These are phyloP conservation scores for Sycobia sp. DNA, from an alignment of 1,140 invertebrate genomes.

Conservation along the genomic window DNA sequence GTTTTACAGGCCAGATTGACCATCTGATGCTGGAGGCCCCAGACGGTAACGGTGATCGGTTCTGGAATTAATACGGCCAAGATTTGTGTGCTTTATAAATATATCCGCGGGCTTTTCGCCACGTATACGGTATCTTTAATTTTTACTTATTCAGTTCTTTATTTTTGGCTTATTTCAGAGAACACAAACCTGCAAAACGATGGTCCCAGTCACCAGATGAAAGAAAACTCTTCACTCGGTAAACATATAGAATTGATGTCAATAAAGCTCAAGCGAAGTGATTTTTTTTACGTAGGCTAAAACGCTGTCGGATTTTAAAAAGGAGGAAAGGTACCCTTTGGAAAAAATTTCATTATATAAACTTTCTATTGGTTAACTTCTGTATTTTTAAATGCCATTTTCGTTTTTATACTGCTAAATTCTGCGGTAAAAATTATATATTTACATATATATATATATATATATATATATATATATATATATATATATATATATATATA, in stretches of 20 bases:
- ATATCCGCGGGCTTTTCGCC: too few species aligned
- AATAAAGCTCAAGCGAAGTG: constrained; percentile 31
- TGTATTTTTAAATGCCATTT: not conserved
- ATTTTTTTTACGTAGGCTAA: not conserved
- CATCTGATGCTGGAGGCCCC: constrained; percentile 52
- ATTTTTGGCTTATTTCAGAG: constrained; percentile 1
- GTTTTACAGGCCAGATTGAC: constrained; percentile 55
- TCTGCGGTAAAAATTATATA: too few species aligned
- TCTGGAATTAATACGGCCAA: constrained; percentile 43
- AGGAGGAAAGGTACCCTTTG: not conserved
- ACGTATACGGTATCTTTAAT: not conserved
- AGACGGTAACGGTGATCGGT: constrained; percentile 50
- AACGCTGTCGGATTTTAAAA: not conserved
- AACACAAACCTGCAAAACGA: constrained; percentile 20
- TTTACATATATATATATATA: too few species aligned
- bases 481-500: too few species aligned
- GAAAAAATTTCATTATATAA: too few species aligned
- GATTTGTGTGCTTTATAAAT: too few species aligned
- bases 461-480: too few species aligned
- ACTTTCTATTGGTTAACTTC: too few species aligned
- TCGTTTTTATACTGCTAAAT: not conserved
- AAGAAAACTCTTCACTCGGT: constrained; percentile 12
- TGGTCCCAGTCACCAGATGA: constrained; percentile 24
- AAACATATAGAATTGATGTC: constrained; percentile 26
- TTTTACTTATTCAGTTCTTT: not conserved